Evolutionary conservation across 1,140 invertebrate genomes (phyloP).

Genomic region (Papilio polytes): DNA sequence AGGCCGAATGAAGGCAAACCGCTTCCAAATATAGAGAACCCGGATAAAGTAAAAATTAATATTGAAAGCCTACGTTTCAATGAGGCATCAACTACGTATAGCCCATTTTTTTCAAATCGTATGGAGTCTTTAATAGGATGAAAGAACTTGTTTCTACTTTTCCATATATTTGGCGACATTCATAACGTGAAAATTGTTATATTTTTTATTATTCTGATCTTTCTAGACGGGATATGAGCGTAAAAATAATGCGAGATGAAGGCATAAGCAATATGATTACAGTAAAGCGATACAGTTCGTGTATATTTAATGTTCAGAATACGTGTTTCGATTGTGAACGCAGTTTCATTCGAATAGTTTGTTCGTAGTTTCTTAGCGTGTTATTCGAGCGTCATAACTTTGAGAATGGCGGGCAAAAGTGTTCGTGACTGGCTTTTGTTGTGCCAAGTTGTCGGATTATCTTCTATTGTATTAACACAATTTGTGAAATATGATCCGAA

Average conservation of each 20-base stretch:
- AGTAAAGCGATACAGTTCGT: constrained; percentile 10
- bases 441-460: constrained; percentile 32
- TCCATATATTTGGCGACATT: too few species aligned
- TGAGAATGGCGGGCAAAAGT: constrained; percentile 21
- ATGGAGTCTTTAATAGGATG: too few species aligned
- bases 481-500: constrained; percentile 31
- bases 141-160: too few species aligned
- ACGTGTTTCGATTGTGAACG: constrained; percentile 29
- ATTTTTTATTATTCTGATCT: not conserved
- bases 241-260: not conserved
- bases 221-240: not conserved
- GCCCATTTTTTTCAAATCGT: too few species aligned
- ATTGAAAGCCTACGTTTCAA: not conserved
- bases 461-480: constrained; percentile 39
- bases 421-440: constrained; percentile 36
- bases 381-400: constrained; percentile 34
- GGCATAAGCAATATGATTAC: constrained; percentile 16
- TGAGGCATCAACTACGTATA: not conserved
- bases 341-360: constrained; percentile 24
- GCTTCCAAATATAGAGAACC: not conserved
- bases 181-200: too few species aligned
- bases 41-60: not conserved
- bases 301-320: constrained; percentile 28
- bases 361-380: constrained; percentile 36
- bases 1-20: not conserved